Percentiles rank a stretch among this genome's conserved stretches.
Conservation (phyloP, 2,113 vertebrate species). For the Phalacrocorax pelagicus region DNA sequence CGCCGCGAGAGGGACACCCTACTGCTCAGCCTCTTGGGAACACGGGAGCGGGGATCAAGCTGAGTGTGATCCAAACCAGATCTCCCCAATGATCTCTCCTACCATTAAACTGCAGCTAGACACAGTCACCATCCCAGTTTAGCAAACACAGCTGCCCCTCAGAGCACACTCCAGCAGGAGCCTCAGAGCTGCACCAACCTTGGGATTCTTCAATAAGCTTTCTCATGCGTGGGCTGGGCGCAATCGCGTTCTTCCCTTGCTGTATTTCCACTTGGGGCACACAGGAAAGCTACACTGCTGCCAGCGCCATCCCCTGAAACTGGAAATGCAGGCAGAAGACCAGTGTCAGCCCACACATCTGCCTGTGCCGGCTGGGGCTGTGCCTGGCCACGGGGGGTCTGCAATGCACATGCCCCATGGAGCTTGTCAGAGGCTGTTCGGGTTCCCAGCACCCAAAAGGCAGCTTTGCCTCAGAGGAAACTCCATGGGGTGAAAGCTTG, state of each 20-base stretch:
- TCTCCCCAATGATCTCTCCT: not conserved
- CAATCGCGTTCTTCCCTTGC: not conserved
- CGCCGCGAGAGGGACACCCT: not conserved
- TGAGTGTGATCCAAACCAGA: fast-evolving
- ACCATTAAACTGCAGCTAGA: fast-evolving
- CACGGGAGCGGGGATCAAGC: not conserved
- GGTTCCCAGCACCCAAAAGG: not conserved
- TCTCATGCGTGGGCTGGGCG: not conserved
- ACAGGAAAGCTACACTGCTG: not conserved
- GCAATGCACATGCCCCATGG: fast-evolving
- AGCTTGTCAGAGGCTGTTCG: not conserved
- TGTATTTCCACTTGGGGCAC: not conserved
- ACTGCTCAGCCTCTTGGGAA: not conserved
- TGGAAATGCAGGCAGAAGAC: not conserved
- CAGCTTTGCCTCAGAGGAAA: not conserved
- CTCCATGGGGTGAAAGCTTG: not conserved
- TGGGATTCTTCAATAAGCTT: not conserved
- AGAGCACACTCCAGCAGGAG: not conserved
- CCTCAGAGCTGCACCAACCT: not conserved
- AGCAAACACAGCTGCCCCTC: not conserved
- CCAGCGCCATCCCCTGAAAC: not conserved
- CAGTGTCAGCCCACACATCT: not conserved
- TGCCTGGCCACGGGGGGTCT: not conserved
- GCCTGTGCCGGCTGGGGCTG: not conserved
- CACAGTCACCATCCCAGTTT: fast-evolving